Evolutionary conservation across 2,888 invertebrate genomes (phyloP), one percentile per base, ranked within the genome.

Genomic region (Rotaria socialis): DNA sequence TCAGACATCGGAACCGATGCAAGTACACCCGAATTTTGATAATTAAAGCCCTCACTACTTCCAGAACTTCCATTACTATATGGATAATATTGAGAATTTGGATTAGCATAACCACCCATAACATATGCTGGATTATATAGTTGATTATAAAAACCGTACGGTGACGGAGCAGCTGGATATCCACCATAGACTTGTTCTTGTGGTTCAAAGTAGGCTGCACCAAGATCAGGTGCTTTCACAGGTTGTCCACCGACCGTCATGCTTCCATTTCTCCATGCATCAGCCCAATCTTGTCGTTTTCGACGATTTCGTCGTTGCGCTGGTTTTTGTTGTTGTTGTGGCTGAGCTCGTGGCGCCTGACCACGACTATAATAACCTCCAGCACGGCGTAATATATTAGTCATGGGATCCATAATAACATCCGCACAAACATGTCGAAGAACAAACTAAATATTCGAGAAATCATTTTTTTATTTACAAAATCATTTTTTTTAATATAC

Each of bases 141-240:
- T 47, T 75, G 75, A 75, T 75, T 75, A 43, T 75, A 43, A 5
- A 19, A 19, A 6, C 43, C 10, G 43, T n/a, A 75, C 0, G 75
- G 43, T 41, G 75, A 75, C 7, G 75, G 75, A 22, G 75, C 75
- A 75, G 75, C 75, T 43, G 75, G 75, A 24, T 75, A 75, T 43
- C 75, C 75, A 43, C 75, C 75, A 14, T 75, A 47, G 24, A 75
- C 75, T 75, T 75, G 75, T 75, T 75, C 41, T 43, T 75, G 43
- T 22, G 75, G 75, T 75, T 75, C 43, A 75, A 75, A 75, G 41
- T 75, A 75, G 43, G 22, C 75, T 43, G 75, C 43, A 43, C 75
- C 75, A 41, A 75, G 75, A 43, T 75, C 75, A n/a, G 75, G 43
- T 60, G 60, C 60, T 60, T 35, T n/a, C 8, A 27, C 14, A 2